These are phyloP conservation scores for Cheilosia variabilis DNA, from an alignment of 2,888 invertebrate genomes.

Conservation along the genomic window DNA sequence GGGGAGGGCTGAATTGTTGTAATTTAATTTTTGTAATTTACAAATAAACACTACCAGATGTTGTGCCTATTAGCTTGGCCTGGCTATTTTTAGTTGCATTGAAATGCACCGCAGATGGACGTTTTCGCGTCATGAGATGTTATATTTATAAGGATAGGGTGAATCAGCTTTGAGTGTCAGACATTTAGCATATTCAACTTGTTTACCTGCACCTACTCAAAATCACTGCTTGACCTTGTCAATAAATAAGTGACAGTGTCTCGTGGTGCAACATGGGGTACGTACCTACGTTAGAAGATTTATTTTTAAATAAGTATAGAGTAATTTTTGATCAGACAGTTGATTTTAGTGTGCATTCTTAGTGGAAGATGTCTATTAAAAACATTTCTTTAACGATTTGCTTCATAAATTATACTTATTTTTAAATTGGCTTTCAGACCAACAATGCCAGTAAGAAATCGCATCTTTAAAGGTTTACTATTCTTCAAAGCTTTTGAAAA, in stretches of 20 bases:
- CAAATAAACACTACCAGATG: slow-evolving; percentile 62
- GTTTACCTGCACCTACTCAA: slow-evolving; percentile 47
- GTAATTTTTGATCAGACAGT: too few species aligned
- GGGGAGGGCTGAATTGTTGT: slow-evolving; percentile 66
- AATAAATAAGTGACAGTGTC: slow-evolving; percentile 4
- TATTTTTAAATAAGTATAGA: too few species aligned
- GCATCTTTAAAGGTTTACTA: too few species aligned
- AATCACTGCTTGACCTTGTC: slow-evolving; percentile 34
- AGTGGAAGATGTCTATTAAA: too few species aligned
- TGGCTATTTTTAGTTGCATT: slow-evolving; percentile 43
- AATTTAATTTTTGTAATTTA: slow-evolving; percentile 59
- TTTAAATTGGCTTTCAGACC: too few species aligned
- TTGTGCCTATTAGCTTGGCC: slow-evolving; percentile 56
- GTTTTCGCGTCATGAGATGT: slow-evolving; percentile 41
- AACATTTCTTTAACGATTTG: too few species aligned
- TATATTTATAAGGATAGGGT: slow-evolving; percentile 3
- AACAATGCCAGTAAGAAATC: too few species aligned
- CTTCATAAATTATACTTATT: too few species aligned
- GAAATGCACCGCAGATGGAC: slow-evolving; percentile 27
- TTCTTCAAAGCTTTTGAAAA: too few species aligned
- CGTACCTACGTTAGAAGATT: too few species aligned
- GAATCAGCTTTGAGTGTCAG: slow-evolving; percentile 16
- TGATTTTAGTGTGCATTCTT: too few species aligned
- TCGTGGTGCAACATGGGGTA: too few species aligned
- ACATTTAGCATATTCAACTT: not conserved